These are phyloP conservation scores for Netelia inedita DNA, from an alignment of 2,888 invertebrate genomes.

Conservation along the genomic window DNA sequence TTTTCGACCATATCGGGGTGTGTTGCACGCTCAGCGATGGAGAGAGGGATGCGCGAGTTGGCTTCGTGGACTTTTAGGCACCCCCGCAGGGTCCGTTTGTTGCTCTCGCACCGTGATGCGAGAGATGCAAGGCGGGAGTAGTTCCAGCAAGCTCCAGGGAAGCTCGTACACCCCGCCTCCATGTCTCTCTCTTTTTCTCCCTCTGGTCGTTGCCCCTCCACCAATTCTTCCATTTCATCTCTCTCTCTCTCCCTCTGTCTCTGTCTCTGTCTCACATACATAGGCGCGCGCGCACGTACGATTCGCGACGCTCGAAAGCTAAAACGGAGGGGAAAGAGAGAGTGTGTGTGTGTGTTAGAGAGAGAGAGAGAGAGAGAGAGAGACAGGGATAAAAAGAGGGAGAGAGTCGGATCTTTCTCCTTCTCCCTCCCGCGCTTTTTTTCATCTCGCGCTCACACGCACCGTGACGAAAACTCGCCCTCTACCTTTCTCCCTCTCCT, in stretches of 20 bases:
- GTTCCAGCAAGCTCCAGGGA: slow-evolving; percentile 35
- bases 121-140: slow-evolving; percentile 60
- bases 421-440: background rate
- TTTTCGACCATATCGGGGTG: slow-evolving; percentile 15
- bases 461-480: slow-evolving; percentile 6
- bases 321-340: background rate
- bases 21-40: background rate
- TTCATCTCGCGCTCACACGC: slow-evolving; percentile 30
- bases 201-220: background rate
- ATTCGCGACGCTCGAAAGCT: background rate
- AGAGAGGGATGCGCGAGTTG: slow-evolving; percentile 46
- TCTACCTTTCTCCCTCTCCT: background rate
- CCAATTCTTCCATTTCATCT: background rate
- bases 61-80: slow-evolving; percentile 70
- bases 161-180: slow-evolving; percentile 4
- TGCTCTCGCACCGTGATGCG: slow-evolving; percentile 78
- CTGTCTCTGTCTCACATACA: background rate
- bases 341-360: background rate
- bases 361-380: too few relatives aligned
- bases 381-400: too few relatives aligned
- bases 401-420: slow-evolving; percentile 10
- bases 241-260: background rate
- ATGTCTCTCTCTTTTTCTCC: background rate
- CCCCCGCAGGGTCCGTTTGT: slow-evolving; percentile 71
- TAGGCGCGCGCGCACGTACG: too few relatives aligned